Evolutionary conservation across 2,888 invertebrate species (phyloP), one percentile per base, ranked within the genome.

Genomic region (Nematopogon swammerdamellus): DNA sequence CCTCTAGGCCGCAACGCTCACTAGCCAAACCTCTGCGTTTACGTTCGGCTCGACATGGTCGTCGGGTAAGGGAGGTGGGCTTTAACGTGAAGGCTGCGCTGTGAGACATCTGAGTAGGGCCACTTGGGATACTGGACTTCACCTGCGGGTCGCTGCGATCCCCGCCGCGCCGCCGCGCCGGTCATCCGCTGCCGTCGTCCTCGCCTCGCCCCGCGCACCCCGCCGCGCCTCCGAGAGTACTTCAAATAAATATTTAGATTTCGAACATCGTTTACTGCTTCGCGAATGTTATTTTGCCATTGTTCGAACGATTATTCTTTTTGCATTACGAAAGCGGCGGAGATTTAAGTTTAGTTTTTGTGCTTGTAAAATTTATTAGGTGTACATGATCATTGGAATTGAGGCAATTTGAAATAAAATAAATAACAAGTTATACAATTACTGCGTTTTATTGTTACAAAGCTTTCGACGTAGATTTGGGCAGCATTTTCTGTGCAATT

Each of bases 191-290:
- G 10, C 18, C 46, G 25, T 18, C 44, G 18, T 30, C n/a, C n/a
- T n/a, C 56, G 55, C 52, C 56, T 56, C 54, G 50, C 52, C 52
- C 57, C 54, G 52, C 54, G 52, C 55, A 58, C 55, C 45, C 18
- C 30, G 25, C 25, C 5, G 25, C 25, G 25, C 18, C 30, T n/a
- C 10, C 19, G 10, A 14, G 52, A 50, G 58, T 61, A 62, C 63
- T 62, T 64, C 64, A 65, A 64, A 66, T 65, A 67, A 64, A 65
- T 63, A 66, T 66, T 66, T 67, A 65, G 63, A 64, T 66, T 65
- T 57, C 53, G 56, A 60, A 58, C 61, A 59, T 59, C 60, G 58
- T 61, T 65, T 64, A 62, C 59, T 63, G 63, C 59, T 57, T 57
- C 50, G 60, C 58, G 59, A 60, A 64, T 62, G 63, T 61, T 65